phyloP scores from a whole-genome alignment of 2,888 invertebrate genomes.

The Baronia brevicornis region DNA sequence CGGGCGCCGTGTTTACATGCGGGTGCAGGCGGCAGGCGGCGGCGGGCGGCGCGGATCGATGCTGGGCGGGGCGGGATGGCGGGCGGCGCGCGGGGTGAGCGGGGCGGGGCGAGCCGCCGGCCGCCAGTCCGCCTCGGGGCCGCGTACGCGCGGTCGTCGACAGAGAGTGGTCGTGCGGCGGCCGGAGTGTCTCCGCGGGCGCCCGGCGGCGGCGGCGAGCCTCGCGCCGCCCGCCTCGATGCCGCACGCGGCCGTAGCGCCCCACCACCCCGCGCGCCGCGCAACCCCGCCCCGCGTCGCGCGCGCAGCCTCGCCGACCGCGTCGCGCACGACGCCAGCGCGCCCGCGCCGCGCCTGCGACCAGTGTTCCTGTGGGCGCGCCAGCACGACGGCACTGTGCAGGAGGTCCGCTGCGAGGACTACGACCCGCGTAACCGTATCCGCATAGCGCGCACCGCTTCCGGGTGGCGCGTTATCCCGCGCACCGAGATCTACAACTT shows the following conservation, averaged over 20 bases:
- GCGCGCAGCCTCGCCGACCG: slow-evolving; percentile 40
- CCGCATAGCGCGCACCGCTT: slow-evolving; percentile 85
- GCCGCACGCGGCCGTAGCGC: slow-evolving; percentile 62
- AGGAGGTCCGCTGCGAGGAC: slow-evolving; percentile 90
- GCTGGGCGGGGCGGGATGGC: slow-evolving; percentile 39
- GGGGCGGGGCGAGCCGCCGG: slow-evolving; percentile 34
- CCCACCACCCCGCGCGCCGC: slow-evolving; percentile 52
- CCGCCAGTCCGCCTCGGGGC: slow-evolving; percentile 66
- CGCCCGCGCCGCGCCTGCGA: slow-evolving; percentile 78
- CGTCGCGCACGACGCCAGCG: slow-evolving; percentile 68
- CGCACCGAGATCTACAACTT: slow-evolving; percentile 80
- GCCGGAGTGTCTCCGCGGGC: slow-evolving; percentile 66
- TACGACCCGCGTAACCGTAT: slow-evolving; percentile 91
- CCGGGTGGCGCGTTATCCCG: slow-evolving; percentile 89
- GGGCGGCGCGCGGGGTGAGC: slow-evolving; percentile 42
- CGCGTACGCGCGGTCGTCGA: slow-evolving; percentile 72
- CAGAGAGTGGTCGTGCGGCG: slow-evolving; percentile 51
- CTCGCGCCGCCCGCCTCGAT: slow-evolving; percentile 72
- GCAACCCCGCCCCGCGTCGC: slow-evolving; percentile 70
- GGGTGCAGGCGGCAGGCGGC: slow-evolving; percentile 46
- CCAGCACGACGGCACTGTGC: slow-evolving; percentile 86
- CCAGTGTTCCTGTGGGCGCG: slow-evolving; percentile 91
- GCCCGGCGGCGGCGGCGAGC: slow-evolving; percentile 70
- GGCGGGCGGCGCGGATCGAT: slow-evolving; percentile 51
- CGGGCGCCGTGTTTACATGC: slow-evolving; percentile 86